A percentile compares a stretch with the other conserved stretches of the same genome.
Conservation (phyloP, 2,113 vertebrate species). For the Athene cunicularia region DNA sequence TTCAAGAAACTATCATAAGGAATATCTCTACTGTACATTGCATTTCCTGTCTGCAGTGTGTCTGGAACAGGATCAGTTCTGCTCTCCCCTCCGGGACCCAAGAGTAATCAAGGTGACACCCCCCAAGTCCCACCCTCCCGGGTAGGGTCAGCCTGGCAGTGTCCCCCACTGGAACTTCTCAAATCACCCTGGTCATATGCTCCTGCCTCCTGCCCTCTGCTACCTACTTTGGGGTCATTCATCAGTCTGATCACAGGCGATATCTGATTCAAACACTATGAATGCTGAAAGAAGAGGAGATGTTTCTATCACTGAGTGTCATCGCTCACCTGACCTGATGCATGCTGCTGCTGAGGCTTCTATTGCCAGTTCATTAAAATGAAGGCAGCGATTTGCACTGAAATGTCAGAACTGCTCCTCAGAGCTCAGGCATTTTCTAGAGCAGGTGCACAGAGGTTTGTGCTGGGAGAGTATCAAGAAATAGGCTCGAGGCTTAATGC, state of each 20-base stretch:
- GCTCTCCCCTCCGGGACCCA: background rate
- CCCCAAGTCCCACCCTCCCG: background rate
- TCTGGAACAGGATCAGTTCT: background rate
- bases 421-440: background rate
- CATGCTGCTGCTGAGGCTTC: background rate
- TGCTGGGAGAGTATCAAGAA: background rate
- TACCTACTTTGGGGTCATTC: background rate
- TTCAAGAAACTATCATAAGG: background rate
- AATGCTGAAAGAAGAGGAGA: background rate
- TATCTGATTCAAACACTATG: fast-evolving
- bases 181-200: fast-evolving
- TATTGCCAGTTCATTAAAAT: background rate
- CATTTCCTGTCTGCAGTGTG: background rate
- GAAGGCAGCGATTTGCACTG: background rate
- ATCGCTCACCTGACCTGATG: fast-evolving
- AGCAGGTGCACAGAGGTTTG: background rate
- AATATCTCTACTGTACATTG: background rate
- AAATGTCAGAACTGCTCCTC: background rate
- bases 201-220: background rate
- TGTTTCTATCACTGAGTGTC: background rate
- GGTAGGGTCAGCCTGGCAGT: background rate
- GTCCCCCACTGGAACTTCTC: fast-evolving
- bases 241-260: background rate
- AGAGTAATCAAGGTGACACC: background rate
- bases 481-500: background rate